Evolutionary conservation across 2,113 vertebrate species (phyloP), one percentile per base, ranked within the genome.

Genomic region (Sander lucioperca): DNA sequence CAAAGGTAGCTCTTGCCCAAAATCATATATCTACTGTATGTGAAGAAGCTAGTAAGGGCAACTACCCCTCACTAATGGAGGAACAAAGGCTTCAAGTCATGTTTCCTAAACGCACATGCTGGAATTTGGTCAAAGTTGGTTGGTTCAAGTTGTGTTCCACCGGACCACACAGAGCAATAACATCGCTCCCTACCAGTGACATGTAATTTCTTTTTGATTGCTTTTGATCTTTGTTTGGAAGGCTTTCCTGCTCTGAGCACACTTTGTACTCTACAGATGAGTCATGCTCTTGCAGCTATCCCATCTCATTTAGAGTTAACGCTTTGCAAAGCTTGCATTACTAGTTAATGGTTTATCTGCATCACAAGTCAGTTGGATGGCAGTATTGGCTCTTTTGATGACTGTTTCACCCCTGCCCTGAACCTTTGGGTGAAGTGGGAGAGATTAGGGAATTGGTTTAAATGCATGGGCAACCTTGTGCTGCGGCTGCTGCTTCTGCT

Each of bases 151-250:
- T 77, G 63, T 53, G 66, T 80, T 82, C 78, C 81, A 82, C 21
- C 59, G n/a, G 82, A 4, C 67, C 63, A 73, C 81, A 68, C 57
- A 6, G 69, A 77, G 76, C 74, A 83, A 78, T 62, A 80, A 69
- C 78, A 61, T 77, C 71, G 84, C 76, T 88, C 69, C 63, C 71
- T 36, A 67, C 70, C 72, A 69, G 77, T 77, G 86, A 85, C 82
- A 57, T 68, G 61, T 79, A 45, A 72, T 86, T 84, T 91, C 73
- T 88, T 79, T 86, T 70, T 86, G 77, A 89, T 82, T 80, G 85
- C 89, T 80, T 85, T 70, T 90, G 87, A 89, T 90, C 85, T 84
- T 82, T 66, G 84, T 77, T 74, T 80, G 80, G 81, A 62, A 61
- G 75, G 76, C 74, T 83, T 86, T 77, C 79, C 86, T 71, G 71